Evolutionary conservation across 2,888 invertebrate species (phyloP), one percentile per base, ranked within the genome.

Genomic region (Harpalus rubripes): DNA sequence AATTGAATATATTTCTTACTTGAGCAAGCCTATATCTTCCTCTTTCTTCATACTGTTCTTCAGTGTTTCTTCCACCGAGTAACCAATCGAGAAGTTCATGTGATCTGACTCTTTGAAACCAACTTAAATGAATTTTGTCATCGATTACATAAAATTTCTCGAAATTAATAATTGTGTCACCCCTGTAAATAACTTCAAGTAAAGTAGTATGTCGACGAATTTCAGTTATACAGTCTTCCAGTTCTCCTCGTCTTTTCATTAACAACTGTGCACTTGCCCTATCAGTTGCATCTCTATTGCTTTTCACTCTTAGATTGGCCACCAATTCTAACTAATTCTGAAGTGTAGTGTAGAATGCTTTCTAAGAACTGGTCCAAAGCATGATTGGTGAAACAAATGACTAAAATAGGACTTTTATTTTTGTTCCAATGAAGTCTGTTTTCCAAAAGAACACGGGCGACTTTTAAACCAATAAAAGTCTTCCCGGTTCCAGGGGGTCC

Each of bases 401-500:
- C 92, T 7, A 97, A 91, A 89, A 97, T 95, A 0, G 96, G 95
- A 2, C 91, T 91, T 56, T 10, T 12, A 26, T 76, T 44, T 10
- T 65, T 44, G 1, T 5, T 52, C 44, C 44, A 52, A 52, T 52
- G 10, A 12, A 2, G 0, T 41, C 87, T 87, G 89, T 95, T 96
- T 86, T 92, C 91, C 0, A 96, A 90, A 41, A 96, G 88, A 0
- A 93, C 92, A 74, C 94, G 92, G 1, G 95, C 93, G 12, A 97
- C 93, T 92, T 95, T 94, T 44, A 95, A 91, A 0, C 96, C 96
- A 86, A 96, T 90, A 89, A 93, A 95, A 0, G 96, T 96, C 92
- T 96, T 96, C 0, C 96, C 96, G 0, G 96, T 96, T 0, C 96
- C 96, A 0, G 96, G 96, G 0, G 96, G 96, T 0, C 96, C 96